Evolutionary conservation across 2,797 vertebrate species (phyloP), one percentile per base, ranked within the genome.

Genomic region (Ceryle rudis): DNA sequence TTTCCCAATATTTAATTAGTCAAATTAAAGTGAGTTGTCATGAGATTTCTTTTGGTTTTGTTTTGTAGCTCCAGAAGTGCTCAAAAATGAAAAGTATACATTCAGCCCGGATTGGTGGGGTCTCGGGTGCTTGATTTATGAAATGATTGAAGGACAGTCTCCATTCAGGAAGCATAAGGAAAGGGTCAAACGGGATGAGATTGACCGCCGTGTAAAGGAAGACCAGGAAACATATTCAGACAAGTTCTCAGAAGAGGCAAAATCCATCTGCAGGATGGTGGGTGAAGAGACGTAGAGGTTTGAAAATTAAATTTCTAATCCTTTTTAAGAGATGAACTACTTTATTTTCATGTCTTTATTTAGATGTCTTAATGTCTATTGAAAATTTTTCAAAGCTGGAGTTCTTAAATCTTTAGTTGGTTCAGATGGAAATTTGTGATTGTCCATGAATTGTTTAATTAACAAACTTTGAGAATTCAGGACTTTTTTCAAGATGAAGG

Each of bases 21-120:
- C 29, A 73, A 4, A 80, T 80, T 33, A 18, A 91, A 90, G 17
- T 71, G 41, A 86, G 60, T 58, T 69, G 19, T 69, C 10, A 7
- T n/a, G 33, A 13, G 20, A 0, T 64, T 22, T 84, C 57, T 94
- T 41, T 92, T 94, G 11, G 7, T 49, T 84, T 81, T 91, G 54
- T 95, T 91, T 81, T 82, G 14, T 79, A 99, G 99, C 99, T 97
- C 99, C 99, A 1, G 99, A 99, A 97, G 98, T 99, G 81, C 98
- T 99, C 97, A 98, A 98, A 97, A 99, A 99, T 0, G 99, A 99
- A 84, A 98, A 98, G 94, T 99, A 99, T 73, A 98, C 98, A 1
- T 98, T 99, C 97, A 98, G 99, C 93, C 99, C 99, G 0, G 99
- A 99, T 97, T 99, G 99, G 99, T 99, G 99, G 99, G 99, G 99